Evolutionary conservation across 2,113 vertebrate genomes (phyloP), one percentile per base, ranked within the genome.

Genomic region (Nansenia antarctica): DNA sequence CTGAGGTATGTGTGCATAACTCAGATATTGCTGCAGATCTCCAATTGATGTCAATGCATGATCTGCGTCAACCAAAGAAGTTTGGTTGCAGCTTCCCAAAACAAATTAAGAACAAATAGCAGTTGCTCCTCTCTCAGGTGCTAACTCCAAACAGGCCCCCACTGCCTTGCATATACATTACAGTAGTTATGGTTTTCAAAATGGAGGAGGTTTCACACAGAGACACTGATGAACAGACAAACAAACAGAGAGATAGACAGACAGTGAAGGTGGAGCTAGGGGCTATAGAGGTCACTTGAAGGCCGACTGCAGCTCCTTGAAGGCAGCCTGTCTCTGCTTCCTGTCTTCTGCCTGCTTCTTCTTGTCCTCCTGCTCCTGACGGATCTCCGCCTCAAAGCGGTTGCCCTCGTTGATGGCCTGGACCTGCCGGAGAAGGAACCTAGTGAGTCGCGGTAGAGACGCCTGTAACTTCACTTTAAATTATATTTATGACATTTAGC

Each of bases 361-460:
- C 88, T 95, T 94, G 61, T 89, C 94, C 77, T 98, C 96, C 81
- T 98, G 95, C 85, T 98, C 97, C 0, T 96, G 92, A 39, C 94
- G 96, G 88, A 99, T 98, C 91, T 98, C 97, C 2, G 95, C 92
- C 83, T 99, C 96, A 0, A 99, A 98, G 31, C 92, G 93, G 81
- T 89, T 98, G 52, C 93, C 86, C 1, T 94, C 94, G 0, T 82
- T 95, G 86, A 99, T 96, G 61, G 95, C 96, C 32, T 95, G 93
- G 1, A 94, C 95, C 96, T 98, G 89, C 0, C 14, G 0, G 18
- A 24, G 45, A 12, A 39, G 3, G 12, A 26, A 11, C n/a, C n/a
- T n/a, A n/a, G n/a, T n/a, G n/a, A n/a, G n/a, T n/a, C n/a, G n/a
- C n/a, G n/a, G n/a, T n/a, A n/a, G n/a, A n/a, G n/a, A n/a, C n/a